These are phyloP conservation scores for human DNA, from an alignment of 2,113 vertebrate species.

Conservation along the genomic window GRCh38 chr5:36874501-36875000, in stretches of 20 bases:
- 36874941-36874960: not conserved
- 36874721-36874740: conserved; percentile 51
- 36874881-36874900: not conserved
- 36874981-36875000: not conserved
- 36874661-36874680: conserved; percentile 32
- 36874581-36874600: conserved; percentile 52
- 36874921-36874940: not conserved
- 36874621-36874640: conserved; percentile 22
- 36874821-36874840: not conserved
- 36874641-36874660: not conserved
- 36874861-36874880: not conserved
- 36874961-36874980: not conserved
- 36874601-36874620: conserved; percentile 51
- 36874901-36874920: conserved; percentile 31
- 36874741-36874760: not conserved
- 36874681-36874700: conserved; percentile 28
- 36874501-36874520: conserved; percentile 41
- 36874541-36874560: conserved; percentile 43
- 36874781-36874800: conserved; percentile 32
- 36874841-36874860: not conserved
- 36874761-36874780: conserved; percentile 21
- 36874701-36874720: not conserved
- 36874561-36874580: conserved; percentile 64
- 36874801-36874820: not conserved
- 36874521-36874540: conserved; percentile 41